phyloP scores from a whole-genome alignment of 1,140 invertebrate genomes.

The Drosophila hydei region DNA sequence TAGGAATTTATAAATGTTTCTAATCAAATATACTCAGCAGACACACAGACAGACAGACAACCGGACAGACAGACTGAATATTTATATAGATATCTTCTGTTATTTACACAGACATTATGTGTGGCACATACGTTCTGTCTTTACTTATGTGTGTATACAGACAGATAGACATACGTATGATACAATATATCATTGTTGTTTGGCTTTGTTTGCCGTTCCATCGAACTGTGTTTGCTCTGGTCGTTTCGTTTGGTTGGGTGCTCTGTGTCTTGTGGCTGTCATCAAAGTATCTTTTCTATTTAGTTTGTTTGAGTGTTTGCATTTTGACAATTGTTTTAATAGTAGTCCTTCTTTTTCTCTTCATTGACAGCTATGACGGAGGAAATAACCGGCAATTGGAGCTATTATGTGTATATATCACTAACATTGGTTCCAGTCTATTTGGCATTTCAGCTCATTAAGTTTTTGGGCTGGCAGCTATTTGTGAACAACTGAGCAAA shows the following conservation, averaged over 20 bases:
- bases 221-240: conserved; percentile 24
- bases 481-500: conserved; percentile 83
- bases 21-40: conserved; percentile 43
- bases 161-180: conserved; percentile 30
- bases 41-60: conserved; percentile 9
- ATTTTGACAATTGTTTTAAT: conserved; percentile 46
- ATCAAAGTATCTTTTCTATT: conserved; percentile 16
- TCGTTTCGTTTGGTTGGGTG: neutral
- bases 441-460: conserved; percentile 83
- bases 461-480: conserved; percentile 83
- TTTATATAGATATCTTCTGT: conserved; percentile 15
- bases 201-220: conserved; percentile 26
- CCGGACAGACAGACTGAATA: neutral
- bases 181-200: conserved; percentile 30
- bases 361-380: conserved; percentile 76
- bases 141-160: neutral
- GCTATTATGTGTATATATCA: conserved; percentile 81
- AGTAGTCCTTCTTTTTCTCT: conserved; percentile 5
- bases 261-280: conserved; percentile 5
- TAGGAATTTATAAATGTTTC: conserved; percentile 45
- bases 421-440: conserved; percentile 82
- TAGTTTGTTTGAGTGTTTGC: conserved; percentile 31
- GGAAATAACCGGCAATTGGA: conserved; percentile 80
- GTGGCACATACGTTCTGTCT: neutral
- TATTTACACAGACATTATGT: conserved; percentile 29